phyloP scores from a whole-genome alignment of 1,140 invertebrate species.

The Leptinotarsa texana region DNA sequence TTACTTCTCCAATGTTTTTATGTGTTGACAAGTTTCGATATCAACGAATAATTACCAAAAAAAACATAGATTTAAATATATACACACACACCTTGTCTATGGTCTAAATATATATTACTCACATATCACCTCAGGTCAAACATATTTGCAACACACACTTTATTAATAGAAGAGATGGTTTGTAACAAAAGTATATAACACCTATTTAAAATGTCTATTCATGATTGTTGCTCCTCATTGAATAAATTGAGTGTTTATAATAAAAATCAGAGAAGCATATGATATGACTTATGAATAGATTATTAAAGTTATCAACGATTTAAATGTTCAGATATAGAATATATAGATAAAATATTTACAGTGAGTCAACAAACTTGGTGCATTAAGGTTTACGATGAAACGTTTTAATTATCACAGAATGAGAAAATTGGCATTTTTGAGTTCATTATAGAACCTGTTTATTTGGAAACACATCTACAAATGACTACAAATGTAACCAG shows the following conservation, averaged over 20 bases:
- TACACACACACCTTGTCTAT: too few relatives aligned
- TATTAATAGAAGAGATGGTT: too few relatives aligned
- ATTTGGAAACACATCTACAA: too few relatives aligned
- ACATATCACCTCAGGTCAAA: too few relatives aligned
- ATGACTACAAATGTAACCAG: too few relatives aligned
- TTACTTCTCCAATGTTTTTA: too few relatives aligned
- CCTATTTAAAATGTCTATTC: background rate
- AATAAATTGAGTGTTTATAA: background rate
- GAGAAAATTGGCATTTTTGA: background rate
- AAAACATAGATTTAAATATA: too few relatives aligned
- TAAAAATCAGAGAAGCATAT: background rate
- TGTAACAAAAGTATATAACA: too few relatives aligned
- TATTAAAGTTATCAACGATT: background rate
- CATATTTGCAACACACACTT: too few relatives aligned
- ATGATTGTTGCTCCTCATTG: background rate
- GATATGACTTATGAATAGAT: conserved; percentile 9
- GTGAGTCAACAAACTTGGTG: background rate
- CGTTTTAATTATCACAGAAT: conserved; percentile 3
- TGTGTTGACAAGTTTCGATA: too few relatives aligned
- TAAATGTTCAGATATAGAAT: conserved; percentile 6
- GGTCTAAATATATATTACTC: too few relatives aligned
- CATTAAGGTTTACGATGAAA: background rate
- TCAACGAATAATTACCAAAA: too few relatives aligned
- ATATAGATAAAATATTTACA: conserved; percentile 16
- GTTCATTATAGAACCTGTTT: background rate